phyloP scores from a whole-genome alignment of 1,140 invertebrate genomes.

The Caenorhabditis elegans region WBcel235 BX284602.5:4852001-4852500 shows the following conservation, averaged over 20 bases:
- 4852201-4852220: slow-evolving; percentile 54
- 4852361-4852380: slow-evolving; percentile 62
- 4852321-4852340: slow-evolving; percentile 58
- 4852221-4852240: slow-evolving; percentile 62
- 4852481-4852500: slow-evolving; percentile 63
- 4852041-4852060: slow-evolving; percentile 40
- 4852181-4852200: neutral
- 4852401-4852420: slow-evolving; percentile 56
- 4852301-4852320: slow-evolving; percentile 61
- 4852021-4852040: too few relatives aligned
- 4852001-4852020: too few relatives aligned
- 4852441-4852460: slow-evolving; percentile 56
- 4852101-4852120: slow-evolving; percentile 46
- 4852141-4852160: slow-evolving; percentile 59
- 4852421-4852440: slow-evolving; percentile 53
- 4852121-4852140: slow-evolving; percentile 60
- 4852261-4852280: slow-evolving; percentile 64
- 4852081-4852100: slow-evolving; percentile 51
- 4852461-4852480: slow-evolving; percentile 60
- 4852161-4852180: slow-evolving; percentile 52
- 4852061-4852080: slow-evolving; percentile 52
- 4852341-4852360: slow-evolving; percentile 56
- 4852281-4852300: slow-evolving; percentile 57
- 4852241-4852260: slow-evolving; percentile 58
- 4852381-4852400: slow-evolving; percentile 59